Conservation (phyloP, 2,888 invertebrate species). For the Habrosyne pyritoides region DNA sequence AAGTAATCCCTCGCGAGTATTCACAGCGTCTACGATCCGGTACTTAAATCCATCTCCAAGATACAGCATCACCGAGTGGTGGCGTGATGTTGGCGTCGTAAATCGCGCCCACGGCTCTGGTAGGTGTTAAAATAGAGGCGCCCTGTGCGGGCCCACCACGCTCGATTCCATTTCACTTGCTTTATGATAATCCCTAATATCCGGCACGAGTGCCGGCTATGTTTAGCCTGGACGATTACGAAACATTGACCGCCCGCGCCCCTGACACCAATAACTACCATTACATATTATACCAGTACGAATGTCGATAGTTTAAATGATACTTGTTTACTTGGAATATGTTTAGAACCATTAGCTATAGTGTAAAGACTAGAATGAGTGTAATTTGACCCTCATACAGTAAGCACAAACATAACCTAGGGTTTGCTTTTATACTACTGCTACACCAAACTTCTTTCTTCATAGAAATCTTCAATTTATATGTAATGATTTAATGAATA, state of each 20-base stretch:
- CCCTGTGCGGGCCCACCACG: constrained; percentile 73
- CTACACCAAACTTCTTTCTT: too few species aligned
- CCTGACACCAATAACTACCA: constrained; percentile 1
- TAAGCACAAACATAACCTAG: too few species aligned
- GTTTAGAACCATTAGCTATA: too few species aligned
- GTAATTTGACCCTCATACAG: too few species aligned
- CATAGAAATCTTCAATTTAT: too few species aligned
- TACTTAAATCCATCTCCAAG: constrained; percentile 53
- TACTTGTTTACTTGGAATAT: constrained; percentile 7
- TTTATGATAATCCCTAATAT: constrained; percentile 83
- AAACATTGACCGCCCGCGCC: constrained; percentile 44
- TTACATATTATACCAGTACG: background rate
- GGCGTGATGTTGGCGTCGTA: constrained; percentile 60
- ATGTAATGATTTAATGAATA: too few species aligned
- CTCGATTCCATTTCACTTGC: constrained; percentile 74
- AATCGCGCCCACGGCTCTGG: constrained; percentile 75
- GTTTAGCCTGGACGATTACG: constrained; percentile 61
- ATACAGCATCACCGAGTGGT: constrained; percentile 45
- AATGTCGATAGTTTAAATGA: constrained; percentile 28
- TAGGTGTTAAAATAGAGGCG: constrained; percentile 82
- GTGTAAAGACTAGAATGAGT: too few species aligned
- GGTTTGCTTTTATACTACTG: too few species aligned
- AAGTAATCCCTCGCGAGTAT: constrained; percentile 30
- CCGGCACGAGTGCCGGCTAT: constrained; percentile 71
- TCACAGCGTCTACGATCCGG: constrained; percentile 38